These are phyloP conservation scores for Toxonevra muliebris DNA, from an alignment of 2,888 invertebrate species.

Conservation along the genomic window DNA sequence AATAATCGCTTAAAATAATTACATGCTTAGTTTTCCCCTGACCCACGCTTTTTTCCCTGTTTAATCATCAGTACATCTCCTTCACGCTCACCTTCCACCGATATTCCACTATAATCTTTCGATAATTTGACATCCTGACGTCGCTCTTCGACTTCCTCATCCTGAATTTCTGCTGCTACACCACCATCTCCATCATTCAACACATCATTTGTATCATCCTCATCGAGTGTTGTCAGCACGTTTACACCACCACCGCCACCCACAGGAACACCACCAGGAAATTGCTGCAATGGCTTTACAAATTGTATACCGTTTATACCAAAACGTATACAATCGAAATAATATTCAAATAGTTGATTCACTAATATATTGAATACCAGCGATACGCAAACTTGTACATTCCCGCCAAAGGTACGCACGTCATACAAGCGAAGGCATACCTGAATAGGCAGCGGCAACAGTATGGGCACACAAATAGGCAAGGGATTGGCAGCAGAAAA, in stretches of 20 bases:
- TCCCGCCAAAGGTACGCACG: constrained; percentile 36
- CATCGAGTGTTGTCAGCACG: no score
- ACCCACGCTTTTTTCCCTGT: not conserved
- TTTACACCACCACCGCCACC: no score
- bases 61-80: not conserved
- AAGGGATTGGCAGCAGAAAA: constrained; percentile 45
- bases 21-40: no score
- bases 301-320: constrained; percentile 42
- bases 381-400: constrained; percentile 44
- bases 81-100: constrained; percentile 9
- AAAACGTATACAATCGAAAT: constrained; percentile 45
- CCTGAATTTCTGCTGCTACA: no score
- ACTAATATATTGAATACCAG: constrained; percentile 43
- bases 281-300: not conserved
- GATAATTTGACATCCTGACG: constrained; percentile 10
- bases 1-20: no score
- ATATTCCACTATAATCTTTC: constrained; percentile 24
- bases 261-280: no score
- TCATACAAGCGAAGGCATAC: constrained; percentile 48
- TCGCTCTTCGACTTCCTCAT: not conserved
- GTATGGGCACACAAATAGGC: constrained; percentile 46
- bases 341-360: constrained; percentile 44
- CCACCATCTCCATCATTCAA: no score
- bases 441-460: constrained; percentile 45
- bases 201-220: no score